Conservation (phyloP, 2,797 vertebrate genomes). For the Myotis daubentonii region DNA sequence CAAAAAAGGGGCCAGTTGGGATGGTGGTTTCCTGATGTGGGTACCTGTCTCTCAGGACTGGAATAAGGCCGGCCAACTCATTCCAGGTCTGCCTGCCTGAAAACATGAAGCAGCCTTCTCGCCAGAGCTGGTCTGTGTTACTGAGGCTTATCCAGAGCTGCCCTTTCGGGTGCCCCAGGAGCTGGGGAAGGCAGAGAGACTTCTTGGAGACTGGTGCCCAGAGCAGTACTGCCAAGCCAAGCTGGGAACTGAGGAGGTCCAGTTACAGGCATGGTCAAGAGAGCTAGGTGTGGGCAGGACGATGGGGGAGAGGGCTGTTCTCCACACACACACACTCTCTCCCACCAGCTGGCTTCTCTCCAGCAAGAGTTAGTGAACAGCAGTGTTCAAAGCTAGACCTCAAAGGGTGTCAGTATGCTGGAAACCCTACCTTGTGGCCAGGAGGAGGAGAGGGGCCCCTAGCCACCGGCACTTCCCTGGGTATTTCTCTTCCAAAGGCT, state of each 20-base stretch:
- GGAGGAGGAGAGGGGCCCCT: neutral
- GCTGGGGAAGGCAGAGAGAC: conserved; percentile 56
- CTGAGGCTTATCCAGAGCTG: conserved; percentile 35
- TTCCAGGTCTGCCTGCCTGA: conserved; percentile 49
- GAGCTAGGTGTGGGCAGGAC: conserved; percentile 50
- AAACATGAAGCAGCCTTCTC: conserved; percentile 1
- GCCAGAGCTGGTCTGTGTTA: conserved; percentile 32
- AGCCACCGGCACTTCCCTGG: neutral
- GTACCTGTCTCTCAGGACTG: conserved; percentile 74
- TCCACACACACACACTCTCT: neutral
- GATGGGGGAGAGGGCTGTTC: neutral
- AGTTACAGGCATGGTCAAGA: conserved; percentile 40
- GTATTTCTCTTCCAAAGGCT: neutral
- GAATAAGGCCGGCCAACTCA: conserved; percentile 57
- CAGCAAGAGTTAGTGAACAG: conserved; percentile 18
- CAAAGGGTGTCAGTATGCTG: conserved; percentile 27
- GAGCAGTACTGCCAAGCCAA: conserved; percentile 67
- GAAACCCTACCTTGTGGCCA: conserved; percentile 41
- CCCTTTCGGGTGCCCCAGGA: conserved; percentile 73
- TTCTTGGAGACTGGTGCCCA: conserved; percentile 66
- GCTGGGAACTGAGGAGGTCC: conserved; percentile 71
- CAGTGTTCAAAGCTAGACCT: neutral
- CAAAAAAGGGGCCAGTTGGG: conserved; percentile 72
- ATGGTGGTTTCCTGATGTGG: conserved; percentile 76
- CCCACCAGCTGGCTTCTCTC: neutral